Evolutionary conservation across 2,888 invertebrate genomes (phyloP).

Genomic region (Eilema griseolum): DNA sequence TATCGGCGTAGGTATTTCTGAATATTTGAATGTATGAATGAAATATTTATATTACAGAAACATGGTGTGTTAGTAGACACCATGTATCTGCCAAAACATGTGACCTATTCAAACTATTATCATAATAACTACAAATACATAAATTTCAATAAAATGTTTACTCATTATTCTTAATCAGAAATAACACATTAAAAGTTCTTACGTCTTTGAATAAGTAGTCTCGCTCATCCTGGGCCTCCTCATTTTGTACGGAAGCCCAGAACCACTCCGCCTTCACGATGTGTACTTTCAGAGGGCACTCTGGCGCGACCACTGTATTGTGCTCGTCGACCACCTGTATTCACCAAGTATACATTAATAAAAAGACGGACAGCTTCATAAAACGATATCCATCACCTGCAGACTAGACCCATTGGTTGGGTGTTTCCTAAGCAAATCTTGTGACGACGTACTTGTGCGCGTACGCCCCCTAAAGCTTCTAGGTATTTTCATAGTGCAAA

Average conservation of each 20-base stretch:
- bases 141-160: no score
- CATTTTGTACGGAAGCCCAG: slow-evolving; percentile 99
- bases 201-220: slow-evolving; percentile 96
- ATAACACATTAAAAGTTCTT: slow-evolving; percentile 64
- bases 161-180: no score
- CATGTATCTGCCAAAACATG: no score
- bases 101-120: no score
- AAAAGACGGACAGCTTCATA: slow-evolving; percentile 29
- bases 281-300: slow-evolving; percentile 90
- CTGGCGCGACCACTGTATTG: slow-evolving; percentile 90
- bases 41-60: no score
- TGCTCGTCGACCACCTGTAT: slow-evolving; percentile 94
- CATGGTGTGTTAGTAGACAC: no score
- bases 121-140: no score
- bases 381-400: slow-evolving; percentile 39
- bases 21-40: no score
- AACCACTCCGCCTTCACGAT: slow-evolving; percentile 98
- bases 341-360: slow-evolving; percentile 28
- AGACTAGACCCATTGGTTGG: slow-evolving; percentile 32
- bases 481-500: slow-evolving; percentile 54
- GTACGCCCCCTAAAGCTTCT: slow-evolving; percentile 65
- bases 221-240: slow-evolving; percentile 96
- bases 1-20: not conserved
- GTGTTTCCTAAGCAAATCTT: slow-evolving; percentile 46
- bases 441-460: slow-evolving; percentile 51